Base-by-base conservation (phyloP, 2,113 vertebrate genomes). In the Gymnarchus niloticus region DNA sequence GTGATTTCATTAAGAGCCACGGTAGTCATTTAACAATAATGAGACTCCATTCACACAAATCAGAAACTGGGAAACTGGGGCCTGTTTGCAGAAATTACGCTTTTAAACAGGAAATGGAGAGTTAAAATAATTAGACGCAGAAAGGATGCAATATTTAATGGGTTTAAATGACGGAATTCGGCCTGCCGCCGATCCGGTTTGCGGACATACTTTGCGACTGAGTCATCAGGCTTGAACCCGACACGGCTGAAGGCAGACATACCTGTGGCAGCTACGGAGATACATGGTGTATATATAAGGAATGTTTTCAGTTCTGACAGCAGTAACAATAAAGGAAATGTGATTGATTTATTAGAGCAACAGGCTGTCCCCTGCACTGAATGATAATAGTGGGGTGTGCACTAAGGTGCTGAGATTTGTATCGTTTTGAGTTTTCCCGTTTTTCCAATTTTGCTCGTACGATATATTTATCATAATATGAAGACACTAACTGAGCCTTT, bases 31-130 rank as follows among this genome's bases (percentile, higher is more conserved):
- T 37, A 5, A 69, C 61, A 69, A 6, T 37, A 5, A 37, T 92
- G 93, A n/a, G n/a, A n/a, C 61, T 37, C 6, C 37, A 69, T 65
- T 6, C 37, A 33, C 12, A 73, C 65, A 73, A 73, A 73, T 76
- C 96, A 93, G 81, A 41, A 73, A 41, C 6, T 17, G 4, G 65
- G 65, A 73, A 73, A 41, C 33, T 33, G n/a, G 41, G 41, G 28
- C 65, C 19, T 28, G 33, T 33, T 19, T 73, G 5, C 65, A 19
- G 25, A 82, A 54, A 54, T 28, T 33, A 8, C 37, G 51, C 19
- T 28, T 48, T 81, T 54, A 48, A 28, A 51, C 21, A 25, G 81
- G 52, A 83, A 83, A 84, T 41, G 33, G 33, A 48, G 46, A 78
- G 46, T 33, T 3, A 51, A 21, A 41, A 28, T 28, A 56, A 28